A percentile compares a stretch with the other conserved stretches of the same genome.
phyloP scores from a whole-genome alignment of 2,888 invertebrate genomes.

The Coremacera marginata region DNA sequence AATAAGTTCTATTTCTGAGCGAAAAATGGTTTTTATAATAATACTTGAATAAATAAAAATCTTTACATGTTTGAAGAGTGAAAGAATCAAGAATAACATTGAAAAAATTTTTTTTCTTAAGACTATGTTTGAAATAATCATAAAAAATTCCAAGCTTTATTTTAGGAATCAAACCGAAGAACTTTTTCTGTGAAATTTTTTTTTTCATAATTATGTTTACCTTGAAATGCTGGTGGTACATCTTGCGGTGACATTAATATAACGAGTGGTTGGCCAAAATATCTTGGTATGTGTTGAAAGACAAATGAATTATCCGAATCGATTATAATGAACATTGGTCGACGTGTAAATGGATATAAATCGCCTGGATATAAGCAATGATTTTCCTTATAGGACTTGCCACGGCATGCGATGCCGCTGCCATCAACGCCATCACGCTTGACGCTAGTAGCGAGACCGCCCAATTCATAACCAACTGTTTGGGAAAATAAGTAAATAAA shows the following conservation, averaged over 20 bases:
- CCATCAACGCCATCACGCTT: conserved; percentile 77
- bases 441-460: conserved; percentile 90
- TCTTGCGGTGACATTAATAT: conserved; percentile 95
- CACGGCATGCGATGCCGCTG: conserved; percentile 67
- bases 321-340: conserved; percentile 92
- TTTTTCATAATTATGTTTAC: conserved; percentile 67
- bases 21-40: too few species aligned
- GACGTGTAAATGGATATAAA: conserved; percentile 90
- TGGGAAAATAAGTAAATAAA: background rate
- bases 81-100: too few species aligned
- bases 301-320: conserved; percentile 96
- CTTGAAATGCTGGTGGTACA: conserved; percentile 85
- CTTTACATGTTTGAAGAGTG: too few species aligned
- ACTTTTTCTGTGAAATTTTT: background rate
- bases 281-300: conserved; percentile 89
- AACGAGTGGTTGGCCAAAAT: conserved; percentile 94
- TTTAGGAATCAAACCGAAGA: background rate
- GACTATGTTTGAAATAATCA: too few species aligned
- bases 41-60: too few species aligned
- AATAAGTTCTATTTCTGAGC: too few species aligned
- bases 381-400: conserved; percentile 74
- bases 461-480: conserved; percentile 88
- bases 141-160: too few species aligned
- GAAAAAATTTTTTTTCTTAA: too few species aligned
- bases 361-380: conserved; percentile 94